Base-by-base conservation (phyloP, 2,888 invertebrate species). In the Stenurella melanura region DNA sequence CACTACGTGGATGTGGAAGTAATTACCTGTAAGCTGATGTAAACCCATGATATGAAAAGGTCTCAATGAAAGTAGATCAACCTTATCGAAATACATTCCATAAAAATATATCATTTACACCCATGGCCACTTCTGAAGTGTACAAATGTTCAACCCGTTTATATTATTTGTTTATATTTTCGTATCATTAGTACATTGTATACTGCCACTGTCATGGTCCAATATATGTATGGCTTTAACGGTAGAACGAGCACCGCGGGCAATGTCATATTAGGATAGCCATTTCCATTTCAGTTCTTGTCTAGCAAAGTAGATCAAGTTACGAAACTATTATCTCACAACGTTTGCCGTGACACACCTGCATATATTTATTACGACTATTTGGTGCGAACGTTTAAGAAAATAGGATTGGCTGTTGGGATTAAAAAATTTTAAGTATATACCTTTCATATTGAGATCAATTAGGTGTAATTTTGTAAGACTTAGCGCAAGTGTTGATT, bases 301-400 rank as follows among this genome's bases (percentile, higher is more conserved):
- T 70, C 30, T 70, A 21, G 67, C 26, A 73, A 76, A 79, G 77
- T 81, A 73, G 80, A 81, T 75, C 81, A 73, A 42, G 73, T 81
- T 81, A 73, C 78, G 81, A 77, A 79, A 81, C 68, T 67, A 54
- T 74, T 71, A 70, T 73, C 73, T 77, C 76, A 79, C 75, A 63
- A 63, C 63, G 68, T 61, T 77, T 66, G 68, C 75, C 75, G 61
- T 76, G 78, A 78, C 81, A 81, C 80, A 81, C 81, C 81, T 78
- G 74, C 68, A 74, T 74, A 19, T 15, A 70, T 66, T 71, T 42
- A 56, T 72, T 57, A 12, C 58, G n/a, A 5, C 38, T 50, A n/a
- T 50, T n/a, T n/a, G 50, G 50, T n/a, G 12, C n/a, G 50, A n/a
- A n/a, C 12, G 26, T 70, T 73, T 57, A 21, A 12, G 61, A 64